Percentiles rank a stretch among this genome's conserved stretches.
These are phyloP conservation scores for Cephus cinctus DNA, from an alignment of 1,140 invertebrate species.

Conservation along the genomic window DNA sequence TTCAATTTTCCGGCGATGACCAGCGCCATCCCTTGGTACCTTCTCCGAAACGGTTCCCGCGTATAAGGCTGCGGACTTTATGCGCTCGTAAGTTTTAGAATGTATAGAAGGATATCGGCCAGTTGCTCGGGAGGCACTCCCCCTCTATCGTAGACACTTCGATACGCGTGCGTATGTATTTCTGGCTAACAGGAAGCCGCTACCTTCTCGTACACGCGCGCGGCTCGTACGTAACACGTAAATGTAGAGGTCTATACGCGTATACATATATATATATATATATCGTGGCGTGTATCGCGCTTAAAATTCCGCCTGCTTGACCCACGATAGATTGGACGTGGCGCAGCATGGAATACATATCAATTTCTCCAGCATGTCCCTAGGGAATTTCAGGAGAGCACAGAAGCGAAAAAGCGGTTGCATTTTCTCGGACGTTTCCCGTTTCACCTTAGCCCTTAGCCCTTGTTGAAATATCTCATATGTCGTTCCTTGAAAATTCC, in stretches of 20 bases:
- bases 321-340: slow-evolving; percentile 56
- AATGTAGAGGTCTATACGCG: neutral
- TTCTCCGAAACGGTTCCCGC: slow-evolving; percentile 9
- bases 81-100: slow-evolving; percentile 49
- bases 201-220: neutral
- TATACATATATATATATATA: neutral
- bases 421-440: neutral
- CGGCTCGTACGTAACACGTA: slow-evolving; percentile 7
- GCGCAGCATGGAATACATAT: slow-evolving; percentile 54
- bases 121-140: slow-evolving; percentile 12
- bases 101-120: slow-evolving; percentile 23
- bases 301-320: slow-evolving; percentile 58
- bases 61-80: slow-evolving; percentile 46
- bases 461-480: neutral
- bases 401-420: no score
- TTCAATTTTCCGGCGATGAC: slow-evolving; percentile 57
- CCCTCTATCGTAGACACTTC: neutral
- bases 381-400: slow-evolving; percentile 32
- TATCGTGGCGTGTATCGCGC: slow-evolving; percentile 27
- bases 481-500: neutral
- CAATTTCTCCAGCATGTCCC: slow-evolving; percentile 50
- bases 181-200: neutral
- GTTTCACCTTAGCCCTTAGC: neutral
- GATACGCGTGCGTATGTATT: neutral
- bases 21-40: slow-evolving; percentile 40